These are phyloP conservation scores for Saccostrea glomerata DNA, from an alignment of 1,140 invertebrate genomes.

Conservation along the genomic window DNA sequence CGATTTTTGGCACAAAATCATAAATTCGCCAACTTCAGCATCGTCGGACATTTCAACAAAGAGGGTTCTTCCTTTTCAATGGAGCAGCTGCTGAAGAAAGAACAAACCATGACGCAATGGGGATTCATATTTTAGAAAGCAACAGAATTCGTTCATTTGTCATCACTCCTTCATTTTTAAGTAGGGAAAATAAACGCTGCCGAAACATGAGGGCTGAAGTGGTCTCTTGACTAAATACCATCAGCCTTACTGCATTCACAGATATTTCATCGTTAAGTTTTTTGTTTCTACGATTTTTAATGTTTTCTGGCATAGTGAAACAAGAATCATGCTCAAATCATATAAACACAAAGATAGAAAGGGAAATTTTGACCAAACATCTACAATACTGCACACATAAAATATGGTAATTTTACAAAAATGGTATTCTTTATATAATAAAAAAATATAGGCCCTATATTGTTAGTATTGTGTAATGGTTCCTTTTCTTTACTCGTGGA, in stretches of 20 bases:
- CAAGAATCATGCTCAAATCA: neutral
- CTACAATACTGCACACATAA: neutral
- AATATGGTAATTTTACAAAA: no score
- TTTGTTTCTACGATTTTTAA: neutral
- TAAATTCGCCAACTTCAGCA: no score
- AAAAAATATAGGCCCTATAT: no score
- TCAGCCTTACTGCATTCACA: neutral
- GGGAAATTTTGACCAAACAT: neutral
- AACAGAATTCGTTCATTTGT: neutral
- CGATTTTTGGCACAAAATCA: no score
- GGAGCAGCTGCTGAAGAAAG: neutral
- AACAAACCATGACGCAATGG: neutral
- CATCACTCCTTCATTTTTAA: constrained; percentile 23
- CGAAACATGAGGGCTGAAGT: constrained; percentile 2
- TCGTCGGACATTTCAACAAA: neutral
- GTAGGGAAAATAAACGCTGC: neutral
- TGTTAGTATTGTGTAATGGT: no score
- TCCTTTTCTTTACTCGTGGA: no score
- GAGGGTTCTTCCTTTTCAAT: neutral
- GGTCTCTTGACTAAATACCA: constrained; percentile 22
- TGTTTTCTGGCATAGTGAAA: neutral
- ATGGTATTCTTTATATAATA: no score
- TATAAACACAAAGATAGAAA: neutral
- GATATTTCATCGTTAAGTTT: neutral
- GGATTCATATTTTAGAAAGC: neutral